Evolutionary conservation across 2,797 vertebrate genomes (phyloP).

Genomic region (Pangasius mekongensis): DNA sequence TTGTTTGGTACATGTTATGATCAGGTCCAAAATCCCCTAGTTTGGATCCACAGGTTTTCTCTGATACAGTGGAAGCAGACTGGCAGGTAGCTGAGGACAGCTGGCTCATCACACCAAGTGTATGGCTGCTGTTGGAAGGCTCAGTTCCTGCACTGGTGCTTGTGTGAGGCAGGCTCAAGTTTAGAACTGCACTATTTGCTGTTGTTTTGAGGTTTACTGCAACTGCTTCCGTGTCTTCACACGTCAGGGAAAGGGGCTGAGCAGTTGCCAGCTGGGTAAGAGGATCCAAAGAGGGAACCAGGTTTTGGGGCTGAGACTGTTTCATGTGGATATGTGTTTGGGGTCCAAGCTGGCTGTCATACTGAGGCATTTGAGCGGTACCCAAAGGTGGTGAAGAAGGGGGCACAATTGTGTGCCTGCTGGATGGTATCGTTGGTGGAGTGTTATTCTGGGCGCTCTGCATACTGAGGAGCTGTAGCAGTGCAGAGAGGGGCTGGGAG

Average conservation of each 20-base stretch:
- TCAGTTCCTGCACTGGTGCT: conserved; percentile 19
- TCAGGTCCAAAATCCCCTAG: conserved; percentile 58
- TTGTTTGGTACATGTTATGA: conserved; percentile 64
- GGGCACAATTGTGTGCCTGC: conserved; percentile 48
- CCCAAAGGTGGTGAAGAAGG: conserved; percentile 46
- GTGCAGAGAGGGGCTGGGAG: conserved; percentile 76
- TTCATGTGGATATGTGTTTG: conserved; percentile 37
- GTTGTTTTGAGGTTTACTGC: conserved; percentile 58
- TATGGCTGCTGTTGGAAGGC: conserved; percentile 55
- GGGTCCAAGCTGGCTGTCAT: conserved; percentile 40
- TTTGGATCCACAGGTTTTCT: conserved; percentile 63
- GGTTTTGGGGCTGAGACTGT: conserved; percentile 48
- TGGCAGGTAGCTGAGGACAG: conserved; percentile 57
- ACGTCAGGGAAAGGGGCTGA: conserved; percentile 48
- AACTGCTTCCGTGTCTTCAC: conserved; percentile 45
- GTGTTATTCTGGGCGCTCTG: conserved; percentile 75
- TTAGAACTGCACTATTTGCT: conserved; percentile 48
- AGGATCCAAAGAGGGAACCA: conserved; percentile 39
- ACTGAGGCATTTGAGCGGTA: conserved; percentile 31
- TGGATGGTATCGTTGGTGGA: conserved; percentile 45
- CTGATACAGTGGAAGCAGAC: conserved; percentile 40
- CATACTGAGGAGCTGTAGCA: conserved; percentile 79
- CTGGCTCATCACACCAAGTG: conserved; percentile 64
- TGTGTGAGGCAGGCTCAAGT: conserved; percentile 50
- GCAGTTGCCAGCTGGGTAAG: conserved; percentile 37